Conservation (phyloP, 2,888 invertebrate genomes). For the Adineta ricciae region DNA sequence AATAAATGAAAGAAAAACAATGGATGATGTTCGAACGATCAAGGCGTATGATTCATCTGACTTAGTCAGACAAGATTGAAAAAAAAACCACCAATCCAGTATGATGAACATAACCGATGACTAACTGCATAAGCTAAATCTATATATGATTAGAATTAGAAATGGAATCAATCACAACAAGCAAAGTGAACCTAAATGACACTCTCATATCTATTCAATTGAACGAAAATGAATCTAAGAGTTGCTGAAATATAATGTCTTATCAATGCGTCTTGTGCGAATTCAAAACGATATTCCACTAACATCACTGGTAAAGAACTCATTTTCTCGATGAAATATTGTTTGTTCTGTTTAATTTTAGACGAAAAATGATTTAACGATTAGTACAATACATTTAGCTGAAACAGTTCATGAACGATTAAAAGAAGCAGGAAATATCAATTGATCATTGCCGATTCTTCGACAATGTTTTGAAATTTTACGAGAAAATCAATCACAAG, state of each 20-base stretch:
- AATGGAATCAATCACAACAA: no score
- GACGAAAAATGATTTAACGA: conserved; percentile 59
- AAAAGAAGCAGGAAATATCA: conserved; percentile 72
- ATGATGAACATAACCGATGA: no score
- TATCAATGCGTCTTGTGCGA: conserved; percentile 74
- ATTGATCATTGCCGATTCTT: conserved; percentile 86
- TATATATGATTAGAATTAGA: no score
- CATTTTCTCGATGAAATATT: background rate
- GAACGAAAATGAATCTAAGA: no score
- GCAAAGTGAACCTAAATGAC: no score
- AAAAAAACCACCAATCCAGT: no score
- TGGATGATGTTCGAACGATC: no score
- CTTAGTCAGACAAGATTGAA: no score
- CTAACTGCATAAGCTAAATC: no score
- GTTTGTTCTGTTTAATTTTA: background rate
- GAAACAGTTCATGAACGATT: conserved; percentile 69
- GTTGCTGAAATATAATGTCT: conserved; percentile 90
- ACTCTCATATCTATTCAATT: no score
- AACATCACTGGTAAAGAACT: background rate
- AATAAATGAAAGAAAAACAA: no score
- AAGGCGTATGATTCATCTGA: no score
- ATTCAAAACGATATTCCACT: background rate
- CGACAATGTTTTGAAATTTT: conserved; percentile 79
- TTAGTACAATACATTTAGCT: conserved; percentile 84
- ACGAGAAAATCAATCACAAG: conserved; percentile 69